phyloP scores from a whole-genome alignment of 2,113 vertebrate species.

The Dendropsophus ebraccatus region DNA sequence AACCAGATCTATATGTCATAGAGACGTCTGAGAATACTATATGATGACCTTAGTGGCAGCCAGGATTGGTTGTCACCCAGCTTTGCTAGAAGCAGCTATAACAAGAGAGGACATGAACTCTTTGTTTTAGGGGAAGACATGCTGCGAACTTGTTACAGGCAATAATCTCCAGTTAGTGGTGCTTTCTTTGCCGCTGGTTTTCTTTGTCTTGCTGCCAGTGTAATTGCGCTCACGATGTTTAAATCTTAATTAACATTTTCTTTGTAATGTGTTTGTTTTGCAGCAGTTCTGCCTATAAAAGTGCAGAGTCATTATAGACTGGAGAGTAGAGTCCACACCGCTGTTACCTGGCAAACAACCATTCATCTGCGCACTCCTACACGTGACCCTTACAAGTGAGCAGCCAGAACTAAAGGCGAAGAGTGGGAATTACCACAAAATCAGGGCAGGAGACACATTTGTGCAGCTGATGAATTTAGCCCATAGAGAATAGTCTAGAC shows the following conservation, averaged over 20 bases:
- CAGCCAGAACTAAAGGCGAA: neutral
- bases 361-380: neutral
- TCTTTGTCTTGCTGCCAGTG: neutral
- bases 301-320: neutral
- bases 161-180: neutral
- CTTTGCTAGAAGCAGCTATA: neutral
- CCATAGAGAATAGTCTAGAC: too few relatives aligned
- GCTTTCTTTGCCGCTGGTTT: neutral
- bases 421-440: neutral
- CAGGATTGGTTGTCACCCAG: too few relatives aligned
- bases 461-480: too few relatives aligned
- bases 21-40: too few relatives aligned
- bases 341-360: neutral
- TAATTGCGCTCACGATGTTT: neutral
- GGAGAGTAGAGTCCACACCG: neutral
- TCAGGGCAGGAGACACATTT: too few relatives aligned
- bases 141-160: neutral
- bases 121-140: neutral
- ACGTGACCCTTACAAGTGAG: neutral
- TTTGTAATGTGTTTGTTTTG: neutral
- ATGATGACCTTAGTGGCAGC: too few relatives aligned
- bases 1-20: too few relatives aligned
- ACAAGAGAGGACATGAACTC: neutral
- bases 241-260: slow-evolving; percentile 22
- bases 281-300: neutral